A percentile compares a stretch with the other conserved stretches of the same genome.
phyloP scores from a whole-genome alignment of 1,140 invertebrate species.

The Drosophila lini region DNA sequence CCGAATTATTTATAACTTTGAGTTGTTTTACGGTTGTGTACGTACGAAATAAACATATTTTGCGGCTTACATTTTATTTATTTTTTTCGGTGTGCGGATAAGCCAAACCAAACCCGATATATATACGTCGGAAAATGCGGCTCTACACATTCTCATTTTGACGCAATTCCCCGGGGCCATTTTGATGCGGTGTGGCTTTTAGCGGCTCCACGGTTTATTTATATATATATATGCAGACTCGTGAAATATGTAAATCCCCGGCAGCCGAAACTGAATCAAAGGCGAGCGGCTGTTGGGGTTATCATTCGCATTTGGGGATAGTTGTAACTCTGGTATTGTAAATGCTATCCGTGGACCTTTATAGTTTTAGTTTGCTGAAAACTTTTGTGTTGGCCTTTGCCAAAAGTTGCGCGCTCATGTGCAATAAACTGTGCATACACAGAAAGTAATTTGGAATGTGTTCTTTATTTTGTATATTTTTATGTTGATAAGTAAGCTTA shows the following conservation, averaged over 20 bases:
- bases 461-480: not conserved
- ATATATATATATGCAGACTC: constrained; percentile 10
- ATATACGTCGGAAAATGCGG: constrained; percentile 49
- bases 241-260: constrained; percentile 69
- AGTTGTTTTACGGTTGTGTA: constrained; percentile 11
- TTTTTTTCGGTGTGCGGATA: constrained; percentile 26
- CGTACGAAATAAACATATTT: constrained; percentile 12
- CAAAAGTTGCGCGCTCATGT: constrained; percentile 36
- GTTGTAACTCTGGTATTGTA: constrained; percentile 7
- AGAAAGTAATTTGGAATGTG: not conserved
- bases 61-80: not conserved
- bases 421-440: constrained; percentile 28
- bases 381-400: constrained; percentile 3
- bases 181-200: constrained; percentile 74
- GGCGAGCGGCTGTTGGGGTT: not conserved
- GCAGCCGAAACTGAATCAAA: constrained; percentile 17
- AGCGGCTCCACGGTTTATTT: constrained; percentile 59
- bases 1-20: constrained; percentile 9
- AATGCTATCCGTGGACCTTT: constrained; percentile 18
- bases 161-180: constrained; percentile 60
- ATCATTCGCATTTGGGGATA: constrained; percentile 20
- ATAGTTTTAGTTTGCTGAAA: constrained; percentile 17
- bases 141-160: constrained; percentile 54
- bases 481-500: not conserved
- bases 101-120: constrained; percentile 19